These are phyloP conservation scores for Coelinius sp. DNA, from an alignment of 2,888 invertebrate species.

Conservation along the genomic window DNA sequence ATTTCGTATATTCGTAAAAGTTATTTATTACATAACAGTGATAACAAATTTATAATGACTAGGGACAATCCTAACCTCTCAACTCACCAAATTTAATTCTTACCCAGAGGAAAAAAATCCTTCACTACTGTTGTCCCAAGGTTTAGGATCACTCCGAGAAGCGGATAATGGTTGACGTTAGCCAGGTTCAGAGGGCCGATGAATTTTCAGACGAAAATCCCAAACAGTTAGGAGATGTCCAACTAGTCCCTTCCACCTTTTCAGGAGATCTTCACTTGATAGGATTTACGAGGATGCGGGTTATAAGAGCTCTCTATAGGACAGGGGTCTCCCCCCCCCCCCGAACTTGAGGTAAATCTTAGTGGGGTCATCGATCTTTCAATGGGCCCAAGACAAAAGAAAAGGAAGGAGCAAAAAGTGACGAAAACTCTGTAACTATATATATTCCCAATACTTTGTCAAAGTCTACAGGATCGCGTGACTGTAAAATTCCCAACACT, in stretches of 20 bases:
- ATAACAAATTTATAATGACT: too few species aligned
- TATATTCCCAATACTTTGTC: neutral
- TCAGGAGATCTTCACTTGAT: constrained; percentile 43
- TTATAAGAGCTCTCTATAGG: constrained; percentile 29
- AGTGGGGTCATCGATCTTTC: constrained; percentile 23
- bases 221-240: constrained; percentile 7
- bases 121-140: constrained; percentile 11
- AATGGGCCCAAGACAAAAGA: neutral
- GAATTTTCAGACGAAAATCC: constrained; percentile 34
- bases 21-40: neutral
- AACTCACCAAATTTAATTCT: neutral
- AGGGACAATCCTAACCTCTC: too few species aligned
- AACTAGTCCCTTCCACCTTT: constrained; percentile 28
- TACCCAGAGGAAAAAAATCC: constrained; percentile 11
- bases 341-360: constrained; percentile 2
- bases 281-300: constrained; percentile 50
- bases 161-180: constrained; percentile 48
- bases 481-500: neutral
- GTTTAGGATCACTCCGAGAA: constrained; percentile 29
- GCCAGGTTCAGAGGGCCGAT: constrained; percentile 34
- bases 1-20: neutral
- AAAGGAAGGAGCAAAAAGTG: neutral
- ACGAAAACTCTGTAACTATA: neutral
- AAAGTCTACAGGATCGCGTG: neutral
- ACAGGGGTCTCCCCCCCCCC: constrained; percentile 11